These are phyloP conservation scores for Oxystoma pomonae DNA, from an alignment of 2,888 invertebrate genomes.

Conservation along the genomic window DNA sequence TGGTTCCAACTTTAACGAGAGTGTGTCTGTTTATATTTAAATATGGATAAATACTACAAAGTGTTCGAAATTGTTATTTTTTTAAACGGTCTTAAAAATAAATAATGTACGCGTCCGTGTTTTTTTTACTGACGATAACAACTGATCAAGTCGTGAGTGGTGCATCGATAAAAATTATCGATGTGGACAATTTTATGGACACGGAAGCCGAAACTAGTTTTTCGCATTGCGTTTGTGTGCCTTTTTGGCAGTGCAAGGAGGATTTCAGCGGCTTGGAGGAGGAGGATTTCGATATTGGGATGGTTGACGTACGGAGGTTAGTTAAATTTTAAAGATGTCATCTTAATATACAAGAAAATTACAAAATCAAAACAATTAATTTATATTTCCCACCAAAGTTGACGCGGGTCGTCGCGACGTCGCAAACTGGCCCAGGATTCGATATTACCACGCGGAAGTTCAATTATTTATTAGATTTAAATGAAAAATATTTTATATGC, in stretches of 20 bases:
- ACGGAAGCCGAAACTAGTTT: neutral
- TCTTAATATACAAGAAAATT: too few species aligned
- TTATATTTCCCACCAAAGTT: too few species aligned
- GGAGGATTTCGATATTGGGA: constrained; percentile 37
- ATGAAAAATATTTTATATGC: too few species aligned
- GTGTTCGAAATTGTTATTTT: neutral
- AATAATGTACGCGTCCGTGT: neutral
- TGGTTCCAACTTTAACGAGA: neutral
- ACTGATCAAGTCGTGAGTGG: neutral
- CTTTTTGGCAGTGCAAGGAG: constrained; percentile 43
- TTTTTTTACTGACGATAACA: neutral
- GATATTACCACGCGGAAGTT: too few species aligned
- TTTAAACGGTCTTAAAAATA: neutral
- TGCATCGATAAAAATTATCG: neutral
- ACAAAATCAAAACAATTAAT: too few species aligned
- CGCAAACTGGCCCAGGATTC: too few species aligned
- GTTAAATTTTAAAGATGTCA: too few species aligned
- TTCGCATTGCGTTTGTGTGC: constrained; percentile 39
- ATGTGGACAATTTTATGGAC: neutral
- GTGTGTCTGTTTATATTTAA: neutral
- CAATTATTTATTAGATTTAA: too few species aligned
- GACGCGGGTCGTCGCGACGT: too few species aligned
- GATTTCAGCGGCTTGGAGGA: constrained; percentile 38
- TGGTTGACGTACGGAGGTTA: constrained; percentile 6
- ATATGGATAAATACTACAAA: neutral